Evolutionary conservation across 2,113 vertebrate genomes (phyloP).

Genomic region (Cinclus cinclus): DNA sequence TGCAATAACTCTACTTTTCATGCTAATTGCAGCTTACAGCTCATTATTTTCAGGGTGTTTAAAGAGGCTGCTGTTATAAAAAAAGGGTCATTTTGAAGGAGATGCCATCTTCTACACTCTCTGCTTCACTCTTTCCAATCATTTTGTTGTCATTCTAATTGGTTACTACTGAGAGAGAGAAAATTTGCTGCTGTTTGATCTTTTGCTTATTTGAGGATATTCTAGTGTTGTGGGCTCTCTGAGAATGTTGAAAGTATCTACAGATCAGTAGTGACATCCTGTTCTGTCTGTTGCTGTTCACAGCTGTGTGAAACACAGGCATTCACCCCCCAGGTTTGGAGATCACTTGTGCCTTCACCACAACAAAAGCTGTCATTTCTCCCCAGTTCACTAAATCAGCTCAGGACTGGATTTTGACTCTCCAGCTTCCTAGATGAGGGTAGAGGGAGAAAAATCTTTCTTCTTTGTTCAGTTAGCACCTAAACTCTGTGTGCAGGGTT

Average conservation of each 20-base stretch:
- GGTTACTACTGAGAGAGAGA: neutral
- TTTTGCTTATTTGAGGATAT: neutral
- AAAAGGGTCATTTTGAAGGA: constrained; percentile 11
- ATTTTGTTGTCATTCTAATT: neutral
- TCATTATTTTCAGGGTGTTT: neutral
- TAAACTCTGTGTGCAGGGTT: neutral
- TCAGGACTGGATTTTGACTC: neutral
- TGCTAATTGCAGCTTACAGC: neutral
- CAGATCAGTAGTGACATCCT: neutral
- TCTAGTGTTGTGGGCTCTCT: neutral
- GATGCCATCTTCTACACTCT: neutral
- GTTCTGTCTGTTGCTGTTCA: neutral
- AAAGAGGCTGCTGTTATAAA: neutral
- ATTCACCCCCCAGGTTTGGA: neutral
- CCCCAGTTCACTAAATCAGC: neutral
- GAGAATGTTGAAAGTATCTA: neutral
- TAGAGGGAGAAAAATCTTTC: neutral
- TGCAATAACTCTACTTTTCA: neutral
- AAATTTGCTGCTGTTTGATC: neutral
- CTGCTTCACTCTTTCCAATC: neutral
- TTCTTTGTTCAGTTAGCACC: neutral
- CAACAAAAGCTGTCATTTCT: neutral
- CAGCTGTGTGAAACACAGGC: neutral
- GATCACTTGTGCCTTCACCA: neutral
- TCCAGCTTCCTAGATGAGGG: neutral